Evolutionary conservation across 2,113 vertebrate genomes (phyloP), one percentile per base, ranked within the genome.

Genomic region (Oncorhynchus masou): DNA sequence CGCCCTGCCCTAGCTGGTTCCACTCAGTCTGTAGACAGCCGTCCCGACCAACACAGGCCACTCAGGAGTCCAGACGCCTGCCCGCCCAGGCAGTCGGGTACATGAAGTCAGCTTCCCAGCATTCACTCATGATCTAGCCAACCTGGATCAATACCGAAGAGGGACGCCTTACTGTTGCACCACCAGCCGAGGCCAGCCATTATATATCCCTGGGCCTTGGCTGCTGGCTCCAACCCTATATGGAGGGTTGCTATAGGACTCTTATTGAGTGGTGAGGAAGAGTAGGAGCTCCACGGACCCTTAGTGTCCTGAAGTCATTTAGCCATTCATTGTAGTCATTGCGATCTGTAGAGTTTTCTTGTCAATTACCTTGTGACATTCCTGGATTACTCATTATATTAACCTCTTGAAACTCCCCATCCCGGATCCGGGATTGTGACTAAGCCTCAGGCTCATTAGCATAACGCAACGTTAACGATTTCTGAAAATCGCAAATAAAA

Each of bases 11-110:
- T 49, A 77, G 84, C 51, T 80, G 91, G 91, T 93, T 94, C 93
- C 93, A 86, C 88, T 77, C 77, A 86, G 93, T 93, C 93, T 94
- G 88, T 81, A 79, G 29, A 22, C n/a, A 19, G 67, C 88, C 7
- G 66, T 73, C 84, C 87, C 79, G 87, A 88, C 90, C 88, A 88
- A 83, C 84, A 82, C 85, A 76, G 84, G 89, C 89, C 88, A 88
- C 84, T 71, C 87, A 83, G 88, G 88, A 89, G 87, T 87, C 86
- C 74, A 88, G 88, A 86, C 87, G 71, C 67, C 45, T 15, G 39
- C 34, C 39, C 19, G 34, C 60, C 22, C 22, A 24, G 60, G 60
- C 60, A 24, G 60, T 64, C 22, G 4, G 60, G n/a, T 16, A 19
- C 54, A 62, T 57, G 59, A 73, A 82, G 87, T 71, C 54, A 67